A percentile compares a stretch with the other conserved stretches of the same genome.
phyloP scores from a whole-genome alignment of 2,113 vertebrate species.

The Charadrius vociferus region DNA sequence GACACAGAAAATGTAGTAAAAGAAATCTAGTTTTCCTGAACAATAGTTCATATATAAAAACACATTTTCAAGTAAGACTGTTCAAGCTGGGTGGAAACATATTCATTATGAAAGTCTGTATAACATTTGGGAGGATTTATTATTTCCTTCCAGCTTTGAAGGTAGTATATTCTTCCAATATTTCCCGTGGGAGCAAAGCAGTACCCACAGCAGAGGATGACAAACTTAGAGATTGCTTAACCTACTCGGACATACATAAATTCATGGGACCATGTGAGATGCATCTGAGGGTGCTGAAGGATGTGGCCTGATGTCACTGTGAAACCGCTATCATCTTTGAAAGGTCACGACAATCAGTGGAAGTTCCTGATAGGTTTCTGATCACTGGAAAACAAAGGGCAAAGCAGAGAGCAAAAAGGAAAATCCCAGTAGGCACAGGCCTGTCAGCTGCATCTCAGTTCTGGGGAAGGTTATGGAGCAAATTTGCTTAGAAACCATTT shows the following conservation, averaged over 20 bases:
- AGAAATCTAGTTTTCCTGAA: constrained; percentile 22
- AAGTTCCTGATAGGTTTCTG: neutral
- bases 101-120: constrained; percentile 44
- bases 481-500: neutral
- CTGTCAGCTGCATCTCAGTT: neutral
- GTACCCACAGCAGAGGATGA: neutral
- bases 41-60: constrained; percentile 8
- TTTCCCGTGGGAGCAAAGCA: neutral
- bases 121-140: constrained; percentile 1
- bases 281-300: neutral
- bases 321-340: neutral
- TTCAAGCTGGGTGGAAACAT: constrained; percentile 12
- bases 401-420: neutral
- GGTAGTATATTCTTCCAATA: neutral
- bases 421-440: neutral
- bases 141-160: constrained; percentile 35
- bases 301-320: neutral
- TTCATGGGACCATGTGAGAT: neutral
- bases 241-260: neutral
- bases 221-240: neutral
- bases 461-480: neutral
- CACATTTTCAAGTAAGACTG: constrained; percentile 5
- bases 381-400: neutral
- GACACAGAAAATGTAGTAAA: constrained; percentile 32
- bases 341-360: neutral